Base-by-base conservation (phyloP, 2,888 invertebrate species). In the Amaurobius ferox region DNA sequence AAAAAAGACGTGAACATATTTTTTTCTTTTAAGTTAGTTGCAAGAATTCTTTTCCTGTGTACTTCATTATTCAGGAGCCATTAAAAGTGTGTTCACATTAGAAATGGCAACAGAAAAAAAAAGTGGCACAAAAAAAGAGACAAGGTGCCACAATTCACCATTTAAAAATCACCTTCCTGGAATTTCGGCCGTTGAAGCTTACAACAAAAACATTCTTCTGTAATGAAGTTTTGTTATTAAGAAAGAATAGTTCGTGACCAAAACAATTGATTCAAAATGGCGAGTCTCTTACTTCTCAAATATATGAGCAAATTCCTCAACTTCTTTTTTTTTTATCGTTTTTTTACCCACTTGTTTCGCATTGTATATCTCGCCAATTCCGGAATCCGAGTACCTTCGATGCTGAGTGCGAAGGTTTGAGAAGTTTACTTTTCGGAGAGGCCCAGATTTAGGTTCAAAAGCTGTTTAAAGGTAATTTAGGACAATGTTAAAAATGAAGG, bases 211-310 rank as follows among this genome's bases (percentile, higher is more conserved):
- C 44, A 44, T 44, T 44, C 44, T 44, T 16, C n/a, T 44, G 1
- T 64, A 64, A 64, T 64, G 64, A 64, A 64, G 64, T 30, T 29
- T 13, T 29, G 29, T 64, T 64, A 64, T 64, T 29, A 64, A 29
- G 29, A 64, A 64, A 64, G 35, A 61, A 64, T 6, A 30, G 3
- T 28, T 64, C 64, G 64, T 64, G 64, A 64, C 64, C 64, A 3
- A 64, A 29, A 64, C 28, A 64, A 61, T 29, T 29, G 64, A 16
- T 29, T 29, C 28, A 29, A 64, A 64, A 16, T 64, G 30, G 64
- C 11, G 28, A 7, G 0, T 2, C 23, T 30, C 16, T 64, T 29
- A 11, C 5, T n/a, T 16, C n/a, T 64, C 30, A 64, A 64, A 64
- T 13, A 44, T 16, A 11, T 5, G 16, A 16, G 16, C 2, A 44